Percentiles rank a stretch among this genome's conserved stretches.
Evolutionary conservation across 2,797 vertebrate genomes (phyloP).

Genomic region (Diplodus sargus): DNA sequence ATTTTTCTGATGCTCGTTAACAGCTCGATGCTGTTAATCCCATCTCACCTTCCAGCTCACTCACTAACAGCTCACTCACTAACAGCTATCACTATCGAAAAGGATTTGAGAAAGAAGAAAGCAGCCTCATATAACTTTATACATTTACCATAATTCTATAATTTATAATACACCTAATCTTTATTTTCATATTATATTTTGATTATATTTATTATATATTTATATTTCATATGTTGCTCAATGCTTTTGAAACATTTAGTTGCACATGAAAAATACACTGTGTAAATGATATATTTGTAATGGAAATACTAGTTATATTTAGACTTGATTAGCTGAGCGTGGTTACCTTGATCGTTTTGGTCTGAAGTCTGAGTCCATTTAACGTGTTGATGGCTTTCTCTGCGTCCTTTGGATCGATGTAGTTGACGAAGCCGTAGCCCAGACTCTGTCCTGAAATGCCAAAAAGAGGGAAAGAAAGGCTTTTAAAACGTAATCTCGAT

Average conservation of each 20-base stretch:
- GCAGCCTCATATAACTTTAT: neutral
- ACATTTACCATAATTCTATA: too few species aligned
- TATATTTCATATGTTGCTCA: neutral
- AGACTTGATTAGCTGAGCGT: neutral
- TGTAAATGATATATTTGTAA: neutral
- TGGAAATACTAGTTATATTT: neutral
- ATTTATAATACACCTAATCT: too few species aligned
- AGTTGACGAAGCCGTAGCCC: slow-evolving; percentile 99
- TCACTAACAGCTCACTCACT: slow-evolving; percentile 49
- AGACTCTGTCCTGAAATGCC: slow-evolving; percentile 92
- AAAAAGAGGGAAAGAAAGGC: slow-evolving; percentile 45
- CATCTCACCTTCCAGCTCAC: slow-evolving; percentile 52
- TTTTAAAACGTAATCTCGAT: slow-evolving; percentile 36
- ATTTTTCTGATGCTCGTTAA: slow-evolving; percentile 51
- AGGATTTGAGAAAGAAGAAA: slow-evolving; percentile 48
- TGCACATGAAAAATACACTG: neutral
- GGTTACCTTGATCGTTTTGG: slow-evolving; percentile 99
- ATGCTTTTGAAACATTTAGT: neutral
- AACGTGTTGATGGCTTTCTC: slow-evolving; percentile 99
- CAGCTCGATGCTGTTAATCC: slow-evolving; percentile 56
- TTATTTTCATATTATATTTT: neutral
- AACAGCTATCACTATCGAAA: slow-evolving; percentile 44
- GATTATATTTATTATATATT: too few species aligned
- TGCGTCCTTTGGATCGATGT: slow-evolving; percentile 97
- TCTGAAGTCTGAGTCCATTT: slow-evolving; percentile 99